phyloP scores from a whole-genome alignment of 2,797 vertebrate genomes.

The Euthynnus affinis region DNA sequence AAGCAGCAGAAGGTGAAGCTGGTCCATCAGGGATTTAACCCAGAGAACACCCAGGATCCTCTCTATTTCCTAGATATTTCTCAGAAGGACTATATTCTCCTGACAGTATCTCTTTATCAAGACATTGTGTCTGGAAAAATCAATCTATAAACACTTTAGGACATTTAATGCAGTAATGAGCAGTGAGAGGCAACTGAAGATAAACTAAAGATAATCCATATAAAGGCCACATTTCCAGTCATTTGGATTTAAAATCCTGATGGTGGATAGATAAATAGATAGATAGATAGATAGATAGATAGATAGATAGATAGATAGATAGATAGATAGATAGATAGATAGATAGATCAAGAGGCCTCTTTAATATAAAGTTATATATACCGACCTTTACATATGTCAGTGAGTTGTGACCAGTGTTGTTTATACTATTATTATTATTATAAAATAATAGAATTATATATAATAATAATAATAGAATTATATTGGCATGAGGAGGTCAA shows the following conservation, averaged over 20 bases:
- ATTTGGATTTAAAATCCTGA: not conserved
- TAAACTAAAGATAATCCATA: not conserved
- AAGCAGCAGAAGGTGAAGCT: slow-evolving; percentile 91
- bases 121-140: slow-evolving; percentile 83
- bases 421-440: too few species aligned
- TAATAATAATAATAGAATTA: too few species aligned
- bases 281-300: not conserved
- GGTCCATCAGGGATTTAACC: slow-evolving; percentile 88
- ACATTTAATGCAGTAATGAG: not conserved
- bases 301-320: not conserved
- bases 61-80: slow-evolving; percentile 87
- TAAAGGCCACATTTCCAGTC: not conserved
- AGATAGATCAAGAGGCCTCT: not conserved
- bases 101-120: slow-evolving; percentile 77
- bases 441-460: too few species aligned
- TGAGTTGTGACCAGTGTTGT: too few species aligned
- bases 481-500: too few species aligned
- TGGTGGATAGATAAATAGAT: not conserved
- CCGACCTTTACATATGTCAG: not conserved
- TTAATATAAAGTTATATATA: not conserved
- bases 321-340: not conserved
- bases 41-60: slow-evolving; percentile 64
- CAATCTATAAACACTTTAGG: slow-evolving; percentile 74
- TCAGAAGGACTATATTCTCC: slow-evolving; percentile 79
- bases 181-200: not conserved